Base-by-base conservation (phyloP, 2,888 invertebrate genomes). In the Argynnis bischoffii region DNA sequence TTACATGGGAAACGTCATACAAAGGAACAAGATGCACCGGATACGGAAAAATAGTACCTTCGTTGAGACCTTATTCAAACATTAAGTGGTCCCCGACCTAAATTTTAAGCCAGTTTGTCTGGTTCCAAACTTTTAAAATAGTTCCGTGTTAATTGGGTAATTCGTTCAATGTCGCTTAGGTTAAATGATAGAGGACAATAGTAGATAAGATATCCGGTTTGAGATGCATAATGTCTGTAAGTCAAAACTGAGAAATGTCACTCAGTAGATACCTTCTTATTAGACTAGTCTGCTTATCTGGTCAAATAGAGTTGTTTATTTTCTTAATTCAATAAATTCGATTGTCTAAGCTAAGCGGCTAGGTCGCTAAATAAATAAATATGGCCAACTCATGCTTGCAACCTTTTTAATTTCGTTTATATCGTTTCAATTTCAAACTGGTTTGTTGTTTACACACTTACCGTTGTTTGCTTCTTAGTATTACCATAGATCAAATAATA, bases 91-190 rank as follows among this genome's bases (percentile, higher is more conserved):
- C 57, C n/a, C 21, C 57, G 57, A 59, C 57, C 35, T 11, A 11
- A 47, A 26, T 57, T 46, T 47, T 41, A 11, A 59, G 26, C 57
- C 57, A 59, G 59, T 59, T 26, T 59, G 26, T 31, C 5, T 59
- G n/a, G 26, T 59, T 48, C 6, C 26, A 48, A 59, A 59, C 11
- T 11, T 41, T 26, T 48, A 31, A 26, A 48, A 48, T 48, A 59
- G 48, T 59, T 59, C 16, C 6, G 26, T 59, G 59, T 26, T 48
- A 47, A 59, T 31, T 26, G 16, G n/a, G 16, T 31, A 48, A 59
- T n/a, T 26, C 47, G 11, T 16, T 48, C 48, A 59, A 59, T 59
- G 59, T 48, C 59, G 59, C 47, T 48, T 59, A 59, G 59, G 48
- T 59, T 59, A 59, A 59, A 31, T 31, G 48, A 59, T 31, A 59